Percentiles rank a stretch among this genome's conserved stretches.
These are phyloP conservation scores for Eclectus roratus DNA, from an alignment of 2,113 vertebrate genomes.

Conservation along the genomic window DNA sequence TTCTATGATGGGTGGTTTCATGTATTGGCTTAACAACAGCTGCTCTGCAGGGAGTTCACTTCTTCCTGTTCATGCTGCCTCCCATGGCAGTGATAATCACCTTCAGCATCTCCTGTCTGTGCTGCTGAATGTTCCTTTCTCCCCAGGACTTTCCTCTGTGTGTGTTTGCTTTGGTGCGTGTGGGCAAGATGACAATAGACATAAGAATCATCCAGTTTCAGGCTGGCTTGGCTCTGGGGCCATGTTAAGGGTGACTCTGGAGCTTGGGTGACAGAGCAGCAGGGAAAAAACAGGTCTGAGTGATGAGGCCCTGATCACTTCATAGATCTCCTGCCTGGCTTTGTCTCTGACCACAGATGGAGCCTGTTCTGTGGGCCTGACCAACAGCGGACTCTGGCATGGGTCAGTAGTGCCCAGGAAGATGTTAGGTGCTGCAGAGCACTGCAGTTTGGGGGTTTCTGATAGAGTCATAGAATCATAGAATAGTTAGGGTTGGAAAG, in stretches of 20 bases:
- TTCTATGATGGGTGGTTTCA: not conserved
- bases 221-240: constrained; percentile 27
- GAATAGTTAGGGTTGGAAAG: too few species aligned
- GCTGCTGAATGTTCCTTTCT: not conserved
- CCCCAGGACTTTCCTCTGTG: not conserved
- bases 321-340: not conserved
- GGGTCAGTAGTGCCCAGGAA: not conserved
- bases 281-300: not conserved
- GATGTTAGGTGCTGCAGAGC: not conserved
- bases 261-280: not conserved
- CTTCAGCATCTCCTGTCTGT: not conserved
- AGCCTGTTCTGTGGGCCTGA: not conserved
- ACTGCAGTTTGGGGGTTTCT: not conserved
- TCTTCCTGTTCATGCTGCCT: not conserved
- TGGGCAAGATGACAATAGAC: not conserved
- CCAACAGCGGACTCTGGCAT: not conserved
- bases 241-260: not conserved
- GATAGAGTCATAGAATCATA: too few species aligned
- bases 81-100: not conserved
- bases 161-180: not conserved
- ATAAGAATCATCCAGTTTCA: not conserved
- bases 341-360: not conserved
- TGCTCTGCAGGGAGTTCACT: not conserved
- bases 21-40: not conserved
- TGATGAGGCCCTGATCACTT: not conserved